A percentile compares a stretch with the other conserved stretches of the same genome.
Conservation (phyloP, 2,113 vertebrate species). For the Ellobius talpinus region DNA sequence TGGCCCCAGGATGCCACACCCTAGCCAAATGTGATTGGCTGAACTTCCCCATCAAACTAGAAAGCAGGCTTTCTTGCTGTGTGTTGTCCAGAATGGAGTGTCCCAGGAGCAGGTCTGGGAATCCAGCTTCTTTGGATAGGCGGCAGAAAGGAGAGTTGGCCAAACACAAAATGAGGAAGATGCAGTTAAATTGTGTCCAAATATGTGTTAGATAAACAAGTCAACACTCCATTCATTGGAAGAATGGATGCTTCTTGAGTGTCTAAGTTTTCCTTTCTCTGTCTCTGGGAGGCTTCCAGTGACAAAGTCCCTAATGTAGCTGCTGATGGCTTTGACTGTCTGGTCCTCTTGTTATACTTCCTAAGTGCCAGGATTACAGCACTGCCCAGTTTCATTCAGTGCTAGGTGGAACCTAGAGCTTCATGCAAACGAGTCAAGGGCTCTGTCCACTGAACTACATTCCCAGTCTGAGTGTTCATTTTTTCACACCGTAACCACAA, state of each 20-base stretch:
- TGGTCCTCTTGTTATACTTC: neutral
- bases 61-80: neutral
- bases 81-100: neutral
- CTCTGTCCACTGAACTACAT: neutral
- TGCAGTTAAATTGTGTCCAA: constrained; percentile 10
- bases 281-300: neutral
- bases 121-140: neutral
- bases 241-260: neutral
- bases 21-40: no score
- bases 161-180: neutral
- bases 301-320: no score
- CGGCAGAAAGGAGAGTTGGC: neutral
- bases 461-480: neutral
- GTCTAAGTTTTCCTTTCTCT: neutral
- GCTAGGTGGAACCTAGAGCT: neutral
- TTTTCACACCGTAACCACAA: neutral
- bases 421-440: no score
- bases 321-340: neutral
- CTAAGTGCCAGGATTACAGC: neutral
- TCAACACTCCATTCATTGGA: neutral
- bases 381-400: neutral
- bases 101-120: neutral
- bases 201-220: neutral
- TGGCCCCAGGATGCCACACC: no score
- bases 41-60: no score